Evolutionary conservation across 2,113 vertebrate genomes (phyloP), one percentile per base, ranked within the genome.

Genomic region (Menura novaehollandiae): DNA sequence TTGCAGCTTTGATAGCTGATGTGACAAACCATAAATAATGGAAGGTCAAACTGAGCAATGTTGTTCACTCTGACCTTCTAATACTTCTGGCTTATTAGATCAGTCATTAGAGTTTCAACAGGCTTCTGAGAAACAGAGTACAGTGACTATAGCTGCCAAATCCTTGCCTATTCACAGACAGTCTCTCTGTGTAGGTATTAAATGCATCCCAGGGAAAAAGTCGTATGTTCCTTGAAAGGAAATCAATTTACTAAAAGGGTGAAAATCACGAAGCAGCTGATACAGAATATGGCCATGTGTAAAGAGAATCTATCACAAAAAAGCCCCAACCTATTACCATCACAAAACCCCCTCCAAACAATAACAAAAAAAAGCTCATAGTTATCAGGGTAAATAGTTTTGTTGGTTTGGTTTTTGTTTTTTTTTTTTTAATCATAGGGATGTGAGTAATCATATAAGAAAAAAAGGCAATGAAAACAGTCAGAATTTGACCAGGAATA

Each of bases 11-110:
- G 88, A 89, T 91, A 94, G 88, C 37, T 96, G 88, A 94, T 91
- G 91, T 96, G 88, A 95, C 96, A 95, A 96, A 96, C 80, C 73
- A 93, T 93, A 96, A 97, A 96, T 96, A 95, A 96, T 79, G 86
- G 91, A 96, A 93, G 96, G 92, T 95, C 92, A 96, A 82, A 89
- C 91, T 89, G 83, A 95, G 86, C 92, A 87, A 47, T 87, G 91
- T 69, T 96, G 76, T 87, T 96, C 91, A 15, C 32, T 95, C 83
- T 95, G 95, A 95, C 92, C 93, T 96, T 93, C 80, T 95, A 82
- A 92, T 97, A 94, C 92, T 95, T 96, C 88, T 96, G 92, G 88
- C 83, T 92, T 97, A 95, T 97, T 96, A 96, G 88, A 96, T 95
- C 91, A 78, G 52, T 93, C 93, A 88, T 91, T 79, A 91, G 88